Evolutionary conservation across 64 coral and sea anemone genomes (phyloP).

Genomic region (Porites australiensis): DNA sequence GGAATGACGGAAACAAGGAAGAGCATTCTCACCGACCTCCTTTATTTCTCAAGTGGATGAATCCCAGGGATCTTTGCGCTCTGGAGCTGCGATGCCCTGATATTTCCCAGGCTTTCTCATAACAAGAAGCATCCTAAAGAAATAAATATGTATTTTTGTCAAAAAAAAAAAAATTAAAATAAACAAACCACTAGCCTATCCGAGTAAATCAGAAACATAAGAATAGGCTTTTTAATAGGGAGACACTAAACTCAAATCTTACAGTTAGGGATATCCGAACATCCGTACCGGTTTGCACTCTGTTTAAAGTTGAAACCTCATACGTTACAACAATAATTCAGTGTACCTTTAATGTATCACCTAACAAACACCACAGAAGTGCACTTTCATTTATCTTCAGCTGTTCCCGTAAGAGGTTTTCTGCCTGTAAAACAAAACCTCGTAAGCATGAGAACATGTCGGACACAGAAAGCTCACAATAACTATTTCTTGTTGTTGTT

Average conservation of each 20-base stretch:
- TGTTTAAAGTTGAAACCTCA: background rate
- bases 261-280: too few relatives aligned
- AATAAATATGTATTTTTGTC: background rate
- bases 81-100: slow-evolving; percentile 92
- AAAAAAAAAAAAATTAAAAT: background rate
- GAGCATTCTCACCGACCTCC: slow-evolving; percentile 48
- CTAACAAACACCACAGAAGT: slow-evolving; percentile 93
- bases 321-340: background rate
- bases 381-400: slow-evolving; percentile 82
- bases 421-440: slow-evolving; percentile 65
- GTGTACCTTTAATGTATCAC: slow-evolving; percentile 89
- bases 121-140: slow-evolving; percentile 80
- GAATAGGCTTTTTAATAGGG: too few relatives aligned
- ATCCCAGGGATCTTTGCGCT: slow-evolving; percentile 91
- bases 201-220: too few relatives aligned
- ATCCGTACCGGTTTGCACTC: background rate
- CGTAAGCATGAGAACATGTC: too few relatives aligned
- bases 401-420: slow-evolving; percentile 83
- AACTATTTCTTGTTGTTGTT: too few relatives aligned
- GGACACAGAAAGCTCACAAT: too few relatives aligned
- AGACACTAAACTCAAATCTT: too few relatives aligned
- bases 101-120: slow-evolving; percentile 93
- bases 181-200: background rate
- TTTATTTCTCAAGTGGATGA: slow-evolving; percentile 79
- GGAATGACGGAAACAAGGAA: background rate